These are phyloP conservation scores for Zelleria hepariella DNA, from an alignment of 2,888 invertebrate species.

Conservation along the genomic window DNA sequence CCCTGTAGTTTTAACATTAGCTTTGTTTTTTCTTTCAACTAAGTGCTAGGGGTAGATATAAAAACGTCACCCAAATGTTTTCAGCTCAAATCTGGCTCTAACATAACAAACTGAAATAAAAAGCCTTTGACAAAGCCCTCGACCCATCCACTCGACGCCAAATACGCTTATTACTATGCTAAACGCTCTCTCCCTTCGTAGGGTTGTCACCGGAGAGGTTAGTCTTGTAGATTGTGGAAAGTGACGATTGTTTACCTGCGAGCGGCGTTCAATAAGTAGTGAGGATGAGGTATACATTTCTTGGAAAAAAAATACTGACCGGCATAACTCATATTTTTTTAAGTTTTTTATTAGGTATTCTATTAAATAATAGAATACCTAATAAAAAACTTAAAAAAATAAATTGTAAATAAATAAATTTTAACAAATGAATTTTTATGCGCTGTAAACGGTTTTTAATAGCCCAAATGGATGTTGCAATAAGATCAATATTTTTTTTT, in stretches of 20 bases:
- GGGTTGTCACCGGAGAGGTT: neutral
- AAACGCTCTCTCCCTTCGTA: neutral
- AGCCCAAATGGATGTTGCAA: too few relatives aligned
- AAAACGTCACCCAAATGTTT: neutral
- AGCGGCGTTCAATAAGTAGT: too few relatives aligned
- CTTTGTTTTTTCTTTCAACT: too few relatives aligned
- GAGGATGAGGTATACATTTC: too few relatives aligned
- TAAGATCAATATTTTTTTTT: too few relatives aligned
- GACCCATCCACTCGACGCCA: neutral
- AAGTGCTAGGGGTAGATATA: too few relatives aligned
- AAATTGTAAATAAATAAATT: neutral
- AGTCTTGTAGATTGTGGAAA: too few relatives aligned
- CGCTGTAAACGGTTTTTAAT: too few relatives aligned
- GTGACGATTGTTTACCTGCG: neutral
- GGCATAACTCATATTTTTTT: neutral
- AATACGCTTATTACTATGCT: conserved; percentile 4
- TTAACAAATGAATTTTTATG: neutral
- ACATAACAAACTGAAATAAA: neutral
- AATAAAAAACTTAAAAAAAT: neutral
- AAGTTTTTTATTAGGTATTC: neutral
- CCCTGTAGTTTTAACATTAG: too few relatives aligned
- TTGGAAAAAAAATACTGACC: too few relatives aligned
- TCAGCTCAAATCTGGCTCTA: neutral
- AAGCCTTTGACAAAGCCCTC: neutral
- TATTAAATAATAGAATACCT: neutral